A percentile compares a stretch with the other conserved stretches of the same genome.
Conservation (phyloP, 2,797 vertebrate genomes). For the Cryptoprocta ferox region DNA sequence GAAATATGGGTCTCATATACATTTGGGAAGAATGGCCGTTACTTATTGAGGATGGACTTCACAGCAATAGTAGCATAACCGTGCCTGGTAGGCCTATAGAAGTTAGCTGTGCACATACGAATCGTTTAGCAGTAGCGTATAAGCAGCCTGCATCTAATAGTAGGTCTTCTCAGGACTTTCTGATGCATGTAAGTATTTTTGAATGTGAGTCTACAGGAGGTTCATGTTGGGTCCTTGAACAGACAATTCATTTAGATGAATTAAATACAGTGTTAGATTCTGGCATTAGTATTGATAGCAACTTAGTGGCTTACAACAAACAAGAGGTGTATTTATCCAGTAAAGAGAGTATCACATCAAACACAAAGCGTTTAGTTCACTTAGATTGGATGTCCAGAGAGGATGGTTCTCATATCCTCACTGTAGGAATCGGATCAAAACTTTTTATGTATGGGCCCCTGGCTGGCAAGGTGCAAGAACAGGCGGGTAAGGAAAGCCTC, state of each 20-base stretch:
- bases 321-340: slow-evolving; percentile 83
- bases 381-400: slow-evolving; percentile 99
- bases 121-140: slow-evolving; percentile 96
- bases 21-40: slow-evolving; percentile 98
- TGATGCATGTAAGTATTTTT: slow-evolving; percentile 94
- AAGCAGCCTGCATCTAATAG: slow-evolving; percentile 83
- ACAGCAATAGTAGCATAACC: slow-evolving; percentile 90
- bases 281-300: slow-evolving; percentile 83
- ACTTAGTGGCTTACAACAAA: slow-evolving; percentile 83
- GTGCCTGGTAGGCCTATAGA: slow-evolving; percentile 92
- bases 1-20: slow-evolving; percentile 83
- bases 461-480: slow-evolving; percentile 93
- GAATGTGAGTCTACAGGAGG: slow-evolving; percentile 99
- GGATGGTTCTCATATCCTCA: slow-evolving; percentile 98
- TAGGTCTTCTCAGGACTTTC: slow-evolving; percentile 85
- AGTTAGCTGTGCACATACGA: slow-evolving; percentile 97
- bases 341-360: slow-evolving; percentile 83
- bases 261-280: slow-evolving; percentile 85
- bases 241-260: slow-evolving; percentile 93
- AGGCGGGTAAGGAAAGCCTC: slow-evolving; percentile 88
- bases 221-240: slow-evolving; percentile 96
- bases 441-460: slow-evolving; percentile 96
- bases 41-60: slow-evolving; percentile 92
- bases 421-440: slow-evolving; percentile 96
- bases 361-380: slow-evolving; percentile 91